These are phyloP conservation scores for Pegea sp. DNA, from an alignment of 23 tunicate genomes.

Conservation along the genomic window DNA sequence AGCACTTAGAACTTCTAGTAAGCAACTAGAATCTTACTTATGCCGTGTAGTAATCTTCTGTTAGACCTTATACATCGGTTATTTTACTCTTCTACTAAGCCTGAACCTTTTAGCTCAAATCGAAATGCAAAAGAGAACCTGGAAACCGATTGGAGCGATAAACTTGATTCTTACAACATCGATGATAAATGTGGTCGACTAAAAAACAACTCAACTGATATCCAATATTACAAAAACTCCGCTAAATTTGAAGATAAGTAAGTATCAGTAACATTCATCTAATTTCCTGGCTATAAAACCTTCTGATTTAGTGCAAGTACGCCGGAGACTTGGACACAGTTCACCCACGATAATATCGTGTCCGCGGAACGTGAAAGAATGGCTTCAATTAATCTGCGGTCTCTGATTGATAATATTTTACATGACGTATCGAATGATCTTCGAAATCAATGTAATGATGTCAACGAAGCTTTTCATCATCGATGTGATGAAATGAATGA, in stretches of 20 bases:
- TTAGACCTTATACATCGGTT: too few relatives aligned
- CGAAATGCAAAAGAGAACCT: slow-evolving; percentile 84
- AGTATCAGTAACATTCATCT: slow-evolving; percentile 1
- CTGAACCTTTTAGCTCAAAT: slow-evolving; percentile 29
- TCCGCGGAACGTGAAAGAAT: slow-evolving; percentile 91
- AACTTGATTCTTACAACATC: slow-evolving; percentile 71
- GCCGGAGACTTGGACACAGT: slow-evolving; percentile 95
- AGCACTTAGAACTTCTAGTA: too few relatives aligned
- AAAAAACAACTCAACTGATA: slow-evolving; percentile 89
- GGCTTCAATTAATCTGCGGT: slow-evolving; percentile 82
- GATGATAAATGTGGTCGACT: slow-evolving; percentile 91
- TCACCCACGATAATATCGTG: slow-evolving; percentile 89
- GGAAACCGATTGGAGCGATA: slow-evolving; percentile 93
- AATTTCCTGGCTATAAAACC: background rate
- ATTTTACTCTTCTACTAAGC: background rate
- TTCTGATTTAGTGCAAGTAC: slow-evolving; percentile 40
- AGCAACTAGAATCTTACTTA: too few relatives aligned
- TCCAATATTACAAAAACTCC: slow-evolving; percentile 81
- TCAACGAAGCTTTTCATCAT: slow-evolving; percentile 63
- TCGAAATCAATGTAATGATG: slow-evolving; percentile 76
- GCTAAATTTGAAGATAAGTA: slow-evolving; percentile 97
- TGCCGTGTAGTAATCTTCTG: too few relatives aligned
- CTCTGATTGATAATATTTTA: slow-evolving; percentile 80
- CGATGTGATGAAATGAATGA: slow-evolving; percentile 86
- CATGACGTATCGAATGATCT: slow-evolving; percentile 77